phyloP scores from a whole-genome alignment of 1,140 invertebrate species.

The Drosophila ficusphila region DNA sequence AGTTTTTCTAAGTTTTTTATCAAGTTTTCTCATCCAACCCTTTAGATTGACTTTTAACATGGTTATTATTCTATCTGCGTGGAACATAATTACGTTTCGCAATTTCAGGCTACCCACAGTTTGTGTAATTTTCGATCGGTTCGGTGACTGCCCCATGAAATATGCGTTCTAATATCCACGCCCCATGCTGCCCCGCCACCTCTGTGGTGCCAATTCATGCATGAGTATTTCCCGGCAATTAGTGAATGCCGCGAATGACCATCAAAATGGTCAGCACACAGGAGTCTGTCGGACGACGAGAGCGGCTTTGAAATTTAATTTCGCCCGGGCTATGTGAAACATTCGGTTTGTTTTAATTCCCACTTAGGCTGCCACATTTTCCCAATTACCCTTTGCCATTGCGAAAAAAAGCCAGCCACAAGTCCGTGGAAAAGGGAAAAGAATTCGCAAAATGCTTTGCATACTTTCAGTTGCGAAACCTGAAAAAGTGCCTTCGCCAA shows the following conservation, averaged over 20 bases:
- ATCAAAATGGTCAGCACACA: conserved; percentile 10
- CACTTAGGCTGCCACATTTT: conserved; percentile 30
- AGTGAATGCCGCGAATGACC: conserved; percentile 7
- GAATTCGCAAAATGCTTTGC: conserved; percentile 34
- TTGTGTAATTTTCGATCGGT: neutral
- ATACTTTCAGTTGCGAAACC: conserved; percentile 17
- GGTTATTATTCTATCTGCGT: too few species aligned
- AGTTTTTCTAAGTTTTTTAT: too few species aligned
- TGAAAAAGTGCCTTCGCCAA: neutral
- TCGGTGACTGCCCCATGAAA: neutral
- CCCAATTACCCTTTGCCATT: conserved; percentile 17
- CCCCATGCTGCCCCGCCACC: neutral
- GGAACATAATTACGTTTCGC: neutral
- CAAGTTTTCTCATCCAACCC: too few species aligned
- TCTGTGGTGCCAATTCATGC: conserved; percentile 15
- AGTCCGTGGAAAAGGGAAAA: neutral
- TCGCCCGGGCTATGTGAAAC: conserved; percentile 1
- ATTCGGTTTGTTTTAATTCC: conserved; percentile 27
- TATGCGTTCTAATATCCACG: conserved; percentile 4
- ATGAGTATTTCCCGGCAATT: conserved; percentile 30
- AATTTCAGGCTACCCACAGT: neutral
- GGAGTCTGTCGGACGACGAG: neutral
- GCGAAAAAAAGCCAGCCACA: neutral
- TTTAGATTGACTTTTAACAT: too few species aligned
- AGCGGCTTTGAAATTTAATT: conserved; percentile 33